Conservation (phyloP, 2,888 invertebrate genomes). For the Fabriciana adippe region DNA sequence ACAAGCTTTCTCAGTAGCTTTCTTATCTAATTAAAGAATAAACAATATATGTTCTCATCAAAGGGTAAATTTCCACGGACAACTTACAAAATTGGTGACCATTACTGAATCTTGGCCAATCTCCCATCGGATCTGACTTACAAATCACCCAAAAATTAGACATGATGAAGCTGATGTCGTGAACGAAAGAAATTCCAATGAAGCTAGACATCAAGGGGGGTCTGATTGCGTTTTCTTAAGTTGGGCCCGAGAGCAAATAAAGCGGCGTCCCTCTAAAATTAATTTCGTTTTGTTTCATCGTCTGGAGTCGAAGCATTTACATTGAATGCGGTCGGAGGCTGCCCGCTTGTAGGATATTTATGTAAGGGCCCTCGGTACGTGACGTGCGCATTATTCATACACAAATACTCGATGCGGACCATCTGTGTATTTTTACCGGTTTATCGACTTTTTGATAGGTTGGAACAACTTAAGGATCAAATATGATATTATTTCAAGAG, state of each 20-base stretch:
- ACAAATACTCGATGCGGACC: slow-evolving; percentile 61
- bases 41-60: not conserved
- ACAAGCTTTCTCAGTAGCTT: not conserved
- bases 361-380: slow-evolving; percentile 75
- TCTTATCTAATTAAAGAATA: not conserved
- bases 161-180: slow-evolving; percentile 59
- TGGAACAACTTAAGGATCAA: slow-evolving; percentile 6
- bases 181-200: slow-evolving; percentile 66
- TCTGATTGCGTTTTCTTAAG: slow-evolving; percentile 64
- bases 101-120: slow-evolving; percentile 54
- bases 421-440: slow-evolving; percentile 77
- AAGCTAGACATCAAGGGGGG: slow-evolving; percentile 74
- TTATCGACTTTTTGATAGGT: slow-evolving; percentile 57
- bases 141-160: slow-evolving; percentile 69
- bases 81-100: slow-evolving; percentile 22
- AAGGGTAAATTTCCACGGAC: slow-evolving; percentile 7
- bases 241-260: slow-evolving; percentile 65
- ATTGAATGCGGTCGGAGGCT: slow-evolving; percentile 80
- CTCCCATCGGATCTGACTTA: slow-evolving; percentile 60
- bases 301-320: slow-evolving; percentile 78
- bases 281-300: slow-evolving; percentile 81
- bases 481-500: slow-evolving; percentile 8
- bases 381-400: slow-evolving; percentile 80
- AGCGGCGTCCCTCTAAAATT: slow-evolving; percentile 77
- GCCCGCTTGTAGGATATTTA: slow-evolving; percentile 77